Base-by-base conservation (phyloP, 2,113 vertebrate species). In the Carollia perspicillata region DNA sequence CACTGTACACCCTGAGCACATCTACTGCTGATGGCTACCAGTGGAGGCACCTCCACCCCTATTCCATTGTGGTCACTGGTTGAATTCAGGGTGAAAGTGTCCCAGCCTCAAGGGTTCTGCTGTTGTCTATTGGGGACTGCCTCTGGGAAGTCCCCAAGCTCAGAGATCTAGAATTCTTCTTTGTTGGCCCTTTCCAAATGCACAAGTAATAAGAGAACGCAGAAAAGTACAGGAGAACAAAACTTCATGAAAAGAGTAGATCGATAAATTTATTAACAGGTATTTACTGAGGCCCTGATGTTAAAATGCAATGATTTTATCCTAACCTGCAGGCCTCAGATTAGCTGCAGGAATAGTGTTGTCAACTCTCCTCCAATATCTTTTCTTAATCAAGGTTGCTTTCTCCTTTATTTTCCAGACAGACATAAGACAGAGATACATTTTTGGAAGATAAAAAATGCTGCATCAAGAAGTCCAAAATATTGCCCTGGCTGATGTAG, bases 401-500 rank as follows among this genome's bases (percentile, higher is more conserved):
- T 83, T 89, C 40, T 37, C 17, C 33, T 84, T 89, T 92, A 58
- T 84, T 89, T 89, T n/a, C 33, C 22, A 68, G 69, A 30, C 71
- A 94, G 69, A 84, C 13, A 68, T 84, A 18, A 90, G 60, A 20
- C 71, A 96, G 51, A 78, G 28, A 92, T 42, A 95, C 2, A 72
- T 89, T 89, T 96, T 84, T 90, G 71, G 69, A 72, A 85, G 40
- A 77, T 84, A 33, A 53, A 77, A 95, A 92, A 90, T 74, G 17
- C 5, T 47, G 6, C 30, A 58, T 58, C 51, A 60, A 87, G 74
- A 96, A 92, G 28, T 88, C 55, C 40, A 60, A 53, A 53, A 53
- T 53, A 53, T 53, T 18, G 51, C 51, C 51, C 53, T 55, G 53
- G 53, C 20, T 55, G 53, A 20, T 55, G 53, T 55, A 22, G 20